A percentile compares a stretch with the other conserved stretches of the same genome.
Evolutionary conservation across 2,888 invertebrate species (phyloP).

Genomic region (Tenthredo amoena): DNA sequence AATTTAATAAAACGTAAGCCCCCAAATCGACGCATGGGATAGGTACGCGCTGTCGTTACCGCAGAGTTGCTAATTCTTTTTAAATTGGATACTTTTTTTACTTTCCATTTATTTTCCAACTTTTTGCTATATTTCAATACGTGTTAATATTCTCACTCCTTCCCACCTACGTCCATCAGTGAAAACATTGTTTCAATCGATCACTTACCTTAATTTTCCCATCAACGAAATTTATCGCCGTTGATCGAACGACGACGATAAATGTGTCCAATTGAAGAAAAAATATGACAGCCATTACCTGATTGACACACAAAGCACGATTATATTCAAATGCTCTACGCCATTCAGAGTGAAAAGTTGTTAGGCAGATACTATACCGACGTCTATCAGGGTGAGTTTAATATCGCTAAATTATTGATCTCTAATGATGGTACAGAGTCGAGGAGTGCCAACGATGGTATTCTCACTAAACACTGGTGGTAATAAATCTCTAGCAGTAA

Average conservation of each 20-base stretch:
- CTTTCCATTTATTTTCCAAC: not conserved
- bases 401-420: slow-evolving; percentile 68
- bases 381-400: slow-evolving; percentile 11
- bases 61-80: slow-evolving; percentile 45
- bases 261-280: not conserved
- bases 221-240: not conserved
- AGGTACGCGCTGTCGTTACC: slow-evolving; percentile 36
- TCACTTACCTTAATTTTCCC: not conserved
- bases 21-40: slow-evolving; percentile 28
- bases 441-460: slow-evolving; percentile 58
- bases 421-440: slow-evolving; percentile 65
- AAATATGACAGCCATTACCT: slow-evolving; percentile 4
- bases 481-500: slow-evolving; percentile 70
- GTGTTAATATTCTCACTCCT: not conserved
- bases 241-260: slow-evolving; percentile 12
- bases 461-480: slow-evolving; percentile 63
- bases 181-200: not conserved
- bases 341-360: not conserved
- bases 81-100: slow-evolving; percentile 31
- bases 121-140: not conserved
- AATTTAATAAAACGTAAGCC: slow-evolving; percentile 52
- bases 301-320: not conserved
- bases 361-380: not conserved
- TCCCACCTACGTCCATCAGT: not conserved
- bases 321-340: not conserved